Conservation (phyloP, 1,140 invertebrate genomes). For the Apis laboriosa region DNA sequence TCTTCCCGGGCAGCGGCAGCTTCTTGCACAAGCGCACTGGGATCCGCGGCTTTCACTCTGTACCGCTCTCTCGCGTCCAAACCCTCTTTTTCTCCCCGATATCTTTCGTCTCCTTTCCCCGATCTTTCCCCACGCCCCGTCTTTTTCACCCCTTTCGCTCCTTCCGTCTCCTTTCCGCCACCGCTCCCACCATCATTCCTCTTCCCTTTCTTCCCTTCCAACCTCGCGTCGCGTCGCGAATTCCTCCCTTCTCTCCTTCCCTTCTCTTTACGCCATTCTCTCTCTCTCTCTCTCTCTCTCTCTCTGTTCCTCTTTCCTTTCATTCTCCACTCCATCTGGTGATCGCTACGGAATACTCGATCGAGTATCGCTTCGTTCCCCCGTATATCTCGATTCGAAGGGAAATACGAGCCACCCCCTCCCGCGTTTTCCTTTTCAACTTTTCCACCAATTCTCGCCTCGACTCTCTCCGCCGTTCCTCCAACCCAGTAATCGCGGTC, state of each 20-base stretch:
- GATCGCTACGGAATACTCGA: background rate
- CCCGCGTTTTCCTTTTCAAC: conserved; percentile 13
- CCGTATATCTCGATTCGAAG: background rate
- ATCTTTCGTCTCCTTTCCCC: conserved; percentile 23
- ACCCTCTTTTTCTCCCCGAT: background rate
- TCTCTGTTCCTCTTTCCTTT: no score
- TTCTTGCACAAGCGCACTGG: conserved; percentile 79
- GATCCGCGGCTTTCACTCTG: conserved; percentile 58
- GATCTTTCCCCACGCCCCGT: background rate
- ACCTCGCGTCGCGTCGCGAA: conserved; percentile 49
- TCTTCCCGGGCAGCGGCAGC: conserved; percentile 80
- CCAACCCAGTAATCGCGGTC: background rate
- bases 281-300: background rate
- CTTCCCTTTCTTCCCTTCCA: conserved; percentile 40
- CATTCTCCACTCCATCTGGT: background rate
- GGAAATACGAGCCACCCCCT: background rate
- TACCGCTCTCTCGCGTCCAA: conserved; percentile 34
- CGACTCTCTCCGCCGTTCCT: background rate
- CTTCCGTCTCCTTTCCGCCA: conserved; percentile 11
- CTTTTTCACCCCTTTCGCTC: conserved; percentile 29
- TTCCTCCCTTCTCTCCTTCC: conserved; percentile 37
- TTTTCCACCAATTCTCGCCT: background rate
- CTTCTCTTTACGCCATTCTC: background rate
- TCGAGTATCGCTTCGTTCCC: background rate
- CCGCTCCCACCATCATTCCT: no score